A percentile compares a stretch with the other conserved stretches of the same genome.
Conservation (phyloP, 2,888 invertebrate genomes). For the Crossocerus cetratus region DNA sequence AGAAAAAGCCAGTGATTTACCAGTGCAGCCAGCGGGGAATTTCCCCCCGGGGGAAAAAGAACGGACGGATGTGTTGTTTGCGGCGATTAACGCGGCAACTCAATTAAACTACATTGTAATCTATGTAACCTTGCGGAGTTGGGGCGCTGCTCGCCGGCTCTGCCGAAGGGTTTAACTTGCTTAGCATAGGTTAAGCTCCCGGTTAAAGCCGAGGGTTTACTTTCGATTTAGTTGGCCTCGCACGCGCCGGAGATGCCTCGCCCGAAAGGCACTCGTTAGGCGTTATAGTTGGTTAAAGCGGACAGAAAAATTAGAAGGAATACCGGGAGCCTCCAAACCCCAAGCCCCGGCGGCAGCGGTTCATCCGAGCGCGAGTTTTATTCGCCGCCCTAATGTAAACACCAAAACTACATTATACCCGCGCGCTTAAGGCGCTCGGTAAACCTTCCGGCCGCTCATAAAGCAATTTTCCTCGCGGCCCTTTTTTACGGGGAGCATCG, state of each 20-base stretch:
- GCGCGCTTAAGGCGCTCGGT: neutral
- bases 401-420: neutral
- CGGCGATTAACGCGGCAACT: constrained; percentile 59
- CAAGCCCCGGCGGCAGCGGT: neutral
- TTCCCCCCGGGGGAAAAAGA: neutral
- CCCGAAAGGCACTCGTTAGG: constrained; percentile 48
- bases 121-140: constrained; percentile 62
- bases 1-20: neutral
- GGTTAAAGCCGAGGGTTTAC: constrained; percentile 71
- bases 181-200: constrained; percentile 73
- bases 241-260: constrained; percentile 57
- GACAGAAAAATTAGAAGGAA: constrained; percentile 29
- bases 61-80: constrained; percentile 23
- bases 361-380: neutral
- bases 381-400: neutral
- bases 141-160: constrained; percentile 63
- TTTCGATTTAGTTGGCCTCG: constrained; percentile 65
- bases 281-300: constrained; percentile 38
- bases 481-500: neutral
- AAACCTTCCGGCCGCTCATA: constrained; percentile 2
- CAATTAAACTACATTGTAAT: constrained; percentile 74
- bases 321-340: neutral
- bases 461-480: neutral
- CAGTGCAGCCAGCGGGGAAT: neutral
- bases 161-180: constrained; percentile 63